Conservation (phyloP, 1,140 invertebrate genomes). For the Lepidurus arcticus region DNA sequence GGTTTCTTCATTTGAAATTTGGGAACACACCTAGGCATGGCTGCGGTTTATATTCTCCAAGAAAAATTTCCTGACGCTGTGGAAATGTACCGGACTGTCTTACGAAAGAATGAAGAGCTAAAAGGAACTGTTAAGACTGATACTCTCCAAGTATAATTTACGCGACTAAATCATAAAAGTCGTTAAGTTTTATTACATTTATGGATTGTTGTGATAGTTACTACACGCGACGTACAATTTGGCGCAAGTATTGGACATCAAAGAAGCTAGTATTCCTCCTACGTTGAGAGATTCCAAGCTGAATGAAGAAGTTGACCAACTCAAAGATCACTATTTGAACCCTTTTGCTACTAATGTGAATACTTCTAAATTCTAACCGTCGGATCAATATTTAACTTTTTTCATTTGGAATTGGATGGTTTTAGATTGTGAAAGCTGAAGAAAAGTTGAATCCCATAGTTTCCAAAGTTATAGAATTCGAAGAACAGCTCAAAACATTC, state of each 20-base stretch:
- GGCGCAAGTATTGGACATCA: conserved; percentile 48
- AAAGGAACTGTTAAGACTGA: conserved; percentile 52
- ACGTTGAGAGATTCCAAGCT: conserved; percentile 53
- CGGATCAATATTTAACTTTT: neutral
- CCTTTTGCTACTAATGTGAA: conserved; percentile 36
- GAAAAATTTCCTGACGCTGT: conserved; percentile 52
- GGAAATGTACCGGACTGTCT: conserved; percentile 56
- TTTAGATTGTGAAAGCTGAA: neutral
- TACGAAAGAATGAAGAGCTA: conserved; percentile 51
- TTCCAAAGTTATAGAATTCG: conserved; percentile 38
- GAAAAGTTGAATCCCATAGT: conserved; percentile 32
- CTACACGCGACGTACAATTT: conserved; percentile 67
- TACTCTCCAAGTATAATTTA: conserved; percentile 47
- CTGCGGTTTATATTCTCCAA: conserved; percentile 57
- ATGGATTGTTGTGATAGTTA: conserved; percentile 43
- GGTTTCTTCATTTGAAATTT: too few relatives aligned
- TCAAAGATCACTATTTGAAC: conserved; percentile 59
- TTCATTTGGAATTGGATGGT: neutral
- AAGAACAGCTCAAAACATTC: conserved; percentile 33
- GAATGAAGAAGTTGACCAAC: conserved; percentile 47
- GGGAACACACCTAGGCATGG: conserved; percentile 41
- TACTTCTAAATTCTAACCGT: neutral
- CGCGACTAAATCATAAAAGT: neutral
- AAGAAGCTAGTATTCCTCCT: conserved; percentile 43
- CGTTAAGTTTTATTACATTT: neutral